Evolutionary conservation across 2,888 invertebrate species (phyloP), one percentile per base, ranked within the genome.

Genomic region (Allolobophora icterica): DNA sequence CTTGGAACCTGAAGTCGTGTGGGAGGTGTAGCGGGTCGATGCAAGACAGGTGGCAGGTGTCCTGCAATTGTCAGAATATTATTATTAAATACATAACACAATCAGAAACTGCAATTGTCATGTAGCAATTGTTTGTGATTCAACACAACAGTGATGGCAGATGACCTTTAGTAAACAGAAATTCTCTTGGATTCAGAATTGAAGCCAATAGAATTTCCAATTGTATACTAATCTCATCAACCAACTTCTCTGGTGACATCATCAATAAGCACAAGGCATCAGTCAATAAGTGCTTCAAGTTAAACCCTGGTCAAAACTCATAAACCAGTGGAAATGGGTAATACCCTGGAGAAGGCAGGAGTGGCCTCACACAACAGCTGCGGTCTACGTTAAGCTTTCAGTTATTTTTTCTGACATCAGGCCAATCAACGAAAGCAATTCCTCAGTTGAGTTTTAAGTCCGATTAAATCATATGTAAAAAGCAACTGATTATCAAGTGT

Each of bases 21-120:
- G 71, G 71, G 71, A 71, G n/a, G 30, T n/a, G 71, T 71, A 71
- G 71, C 71, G 71, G 71, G 71, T 71, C 71, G 71, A 71, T n/a
- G 71, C 30, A n/a, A n/a, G 30, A 71, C n/a, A 71, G 30, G 71
- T n/a, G 71, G 71, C 71, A 71, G 71, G 71, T 71, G 71, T 71
- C 8, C 71, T 71, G 71, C 71, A 71, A 71, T 71, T 8, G 11
- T 52, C 21, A 71, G 8, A 71, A 71, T n/a, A 71, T 52, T 24
- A n/a, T 71, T n/a, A n/a, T n/a, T n/a, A 30, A 71, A 71, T 71
- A 71, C n/a, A 71, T n/a, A 8, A 71, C 30, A 52, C 52, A 52
- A 24, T 52, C 24, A 24, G 52, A 52, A 52, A 52, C 24, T 52
- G 52, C 8, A 52, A 52, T 24, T 52, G 6, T 52, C 4, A 52